Evolutionary conservation across 1,140 invertebrate genomes (phyloP).

Genomic region (Drosophila teissieri): DNA sequence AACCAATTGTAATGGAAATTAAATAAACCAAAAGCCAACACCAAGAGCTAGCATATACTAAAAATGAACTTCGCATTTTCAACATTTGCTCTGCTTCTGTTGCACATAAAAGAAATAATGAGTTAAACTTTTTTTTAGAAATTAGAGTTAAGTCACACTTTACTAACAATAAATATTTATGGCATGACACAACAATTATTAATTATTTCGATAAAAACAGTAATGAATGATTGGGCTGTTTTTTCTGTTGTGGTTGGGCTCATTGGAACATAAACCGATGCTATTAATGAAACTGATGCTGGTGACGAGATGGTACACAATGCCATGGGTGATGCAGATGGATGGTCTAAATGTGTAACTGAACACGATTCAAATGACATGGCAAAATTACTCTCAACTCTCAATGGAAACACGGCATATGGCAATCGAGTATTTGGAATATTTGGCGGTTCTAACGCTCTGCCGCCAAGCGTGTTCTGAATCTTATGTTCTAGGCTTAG

Average conservation of each 20-base stretch:
- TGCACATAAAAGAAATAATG: constrained; percentile 24
- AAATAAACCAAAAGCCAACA: constrained; percentile 39
- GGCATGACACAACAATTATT: constrained; percentile 84
- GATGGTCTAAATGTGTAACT: constrained; percentile 31
- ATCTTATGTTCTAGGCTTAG: not conserved
- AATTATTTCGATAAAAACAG: constrained; percentile 80
- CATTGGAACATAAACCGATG: constrained; percentile 36
- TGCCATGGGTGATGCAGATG: constrained; percentile 14
- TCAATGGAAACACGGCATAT: constrained; percentile 4
- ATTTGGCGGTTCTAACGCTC: not conserved
- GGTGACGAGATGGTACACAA: constrained; percentile 20
- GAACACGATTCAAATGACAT: constrained; percentile 10
- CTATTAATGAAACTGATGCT: constrained; percentile 31
- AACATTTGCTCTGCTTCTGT: constrained; percentile 6
- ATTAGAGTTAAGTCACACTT: constrained; percentile 75
- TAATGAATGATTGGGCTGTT: constrained; percentile 72
- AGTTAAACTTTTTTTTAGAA: constrained; percentile 41
- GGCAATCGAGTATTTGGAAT: not conserved
- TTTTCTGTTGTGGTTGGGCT: constrained; percentile 53
- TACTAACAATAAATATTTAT: constrained; percentile 83
- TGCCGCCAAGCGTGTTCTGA: not conserved
- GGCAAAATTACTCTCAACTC: not conserved
- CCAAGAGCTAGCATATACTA: constrained; percentile 9
- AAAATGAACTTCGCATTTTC: constrained; percentile 4
- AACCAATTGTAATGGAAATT: constrained; percentile 16